Conservation (phyloP, 64 coral and sea anemone species). For the Montipora sp. region DNA sequence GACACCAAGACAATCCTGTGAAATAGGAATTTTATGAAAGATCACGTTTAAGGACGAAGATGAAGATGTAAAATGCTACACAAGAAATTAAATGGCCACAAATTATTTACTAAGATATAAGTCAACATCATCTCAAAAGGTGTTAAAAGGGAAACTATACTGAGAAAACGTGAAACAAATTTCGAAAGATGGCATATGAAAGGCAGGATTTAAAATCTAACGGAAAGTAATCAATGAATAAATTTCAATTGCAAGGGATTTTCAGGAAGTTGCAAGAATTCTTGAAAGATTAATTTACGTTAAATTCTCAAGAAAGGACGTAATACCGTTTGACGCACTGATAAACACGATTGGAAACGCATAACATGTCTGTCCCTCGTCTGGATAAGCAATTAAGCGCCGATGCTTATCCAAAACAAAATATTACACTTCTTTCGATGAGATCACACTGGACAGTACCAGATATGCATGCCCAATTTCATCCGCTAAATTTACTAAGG, state of each 20-base stretch:
- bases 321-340: constrained; percentile 1
- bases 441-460: neutral
- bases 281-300: too few relatives aligned
- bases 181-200: neutral
- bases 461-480: neutral
- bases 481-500: neutral
- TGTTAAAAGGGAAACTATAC: too few relatives aligned
- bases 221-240: too few relatives aligned
- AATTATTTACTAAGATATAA: too few relatives aligned
- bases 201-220: too few relatives aligned
- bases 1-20: neutral
- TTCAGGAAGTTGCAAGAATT: too few relatives aligned
- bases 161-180: neutral
- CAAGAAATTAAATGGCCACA: too few relatives aligned
- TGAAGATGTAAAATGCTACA: too few relatives aligned
- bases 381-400: constrained; percentile 33
- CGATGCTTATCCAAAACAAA: neutral
- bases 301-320: constrained; percentile 35
- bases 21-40: too few relatives aligned
- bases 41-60: too few relatives aligned
- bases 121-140: too few relatives aligned
- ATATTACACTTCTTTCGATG: neutral
- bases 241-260: too few relatives aligned
- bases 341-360: neutral
- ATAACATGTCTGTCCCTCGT: neutral